phyloP scores from a whole-genome alignment of 92 coral and sea anemone species.

The Epizoanthus illoricatus region DNA sequence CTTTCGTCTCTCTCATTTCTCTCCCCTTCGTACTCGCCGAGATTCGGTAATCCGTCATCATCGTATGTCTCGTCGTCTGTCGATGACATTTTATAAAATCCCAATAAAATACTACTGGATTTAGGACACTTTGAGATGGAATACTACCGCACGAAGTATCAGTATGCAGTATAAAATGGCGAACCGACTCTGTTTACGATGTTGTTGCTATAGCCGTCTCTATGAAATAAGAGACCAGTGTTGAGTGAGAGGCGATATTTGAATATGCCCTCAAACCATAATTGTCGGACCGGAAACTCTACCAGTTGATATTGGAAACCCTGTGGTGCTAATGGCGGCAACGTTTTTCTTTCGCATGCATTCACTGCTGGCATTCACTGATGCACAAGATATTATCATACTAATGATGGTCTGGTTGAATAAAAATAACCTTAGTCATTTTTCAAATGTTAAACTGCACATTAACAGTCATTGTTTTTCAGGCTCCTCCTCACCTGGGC shows the following conservation, averaged over 20 bases:
- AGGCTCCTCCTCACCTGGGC: no score
- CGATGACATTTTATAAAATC: slow-evolving; percentile 58
- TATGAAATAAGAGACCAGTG: slow-evolving; percentile 36
- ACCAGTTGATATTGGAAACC: slow-evolving; percentile 8
- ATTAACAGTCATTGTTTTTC: no score
- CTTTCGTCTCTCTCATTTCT: slow-evolving; percentile 75
- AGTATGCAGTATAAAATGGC: neutral
- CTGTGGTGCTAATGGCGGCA: slow-evolving; percentile 5
- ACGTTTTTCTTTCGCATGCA: neutral
- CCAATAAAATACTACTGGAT: no score
- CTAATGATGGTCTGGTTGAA: no score
- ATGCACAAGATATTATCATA: slow-evolving; percentile 9
- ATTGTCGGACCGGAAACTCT: slow-evolving; percentile 29
- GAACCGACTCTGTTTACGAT: neutral
- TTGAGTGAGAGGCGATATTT: slow-evolving; percentile 12
- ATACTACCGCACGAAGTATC: no score
- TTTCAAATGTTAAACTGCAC: no score
- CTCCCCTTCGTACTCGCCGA: slow-evolving; percentile 84
- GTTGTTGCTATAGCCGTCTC: slow-evolving; percentile 36
- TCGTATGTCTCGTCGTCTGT: slow-evolving; percentile 58
- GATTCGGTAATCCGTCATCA: slow-evolving; percentile 79
- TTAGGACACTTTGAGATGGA: no score
- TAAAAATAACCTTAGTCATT: no score
- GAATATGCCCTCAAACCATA: slow-evolving; percentile 15
- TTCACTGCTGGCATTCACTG: slow-evolving; percentile 3